A percentile compares a stretch with the other conserved stretches of the same genome.
Conservation (phyloP, 2,113 vertebrate genomes). For the Spermophilus dauricus region DNA sequence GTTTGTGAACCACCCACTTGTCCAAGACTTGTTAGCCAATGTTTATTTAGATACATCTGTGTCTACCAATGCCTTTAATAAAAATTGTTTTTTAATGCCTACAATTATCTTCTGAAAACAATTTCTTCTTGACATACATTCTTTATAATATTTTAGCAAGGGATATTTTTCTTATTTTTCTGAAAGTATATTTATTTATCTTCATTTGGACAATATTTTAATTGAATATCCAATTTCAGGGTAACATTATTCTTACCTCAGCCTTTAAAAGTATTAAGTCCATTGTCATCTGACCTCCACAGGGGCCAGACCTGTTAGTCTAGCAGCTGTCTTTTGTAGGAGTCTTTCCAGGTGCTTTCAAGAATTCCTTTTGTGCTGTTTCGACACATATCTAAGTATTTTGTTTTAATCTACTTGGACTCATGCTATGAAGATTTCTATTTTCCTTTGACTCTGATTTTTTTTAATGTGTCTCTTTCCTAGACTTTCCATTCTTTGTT, state of each 20-base stretch:
- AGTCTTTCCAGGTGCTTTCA: constrained; percentile 39
- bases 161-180: neutral
- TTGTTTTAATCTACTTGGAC: constrained; percentile 24
- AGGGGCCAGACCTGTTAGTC: neutral
- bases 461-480: no score
- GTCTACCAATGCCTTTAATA: neutral
- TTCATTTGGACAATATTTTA: constrained; percentile 14
- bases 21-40: neutral
- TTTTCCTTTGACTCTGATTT: constrained; percentile 5
- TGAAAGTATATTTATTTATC: neutral
- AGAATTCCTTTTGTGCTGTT: neutral
- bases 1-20: neutral
- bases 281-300: no score
- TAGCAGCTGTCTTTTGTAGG: neutral
- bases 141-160: constrained; percentile 5
- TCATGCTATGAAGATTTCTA: neutral
- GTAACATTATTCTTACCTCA: neutral
- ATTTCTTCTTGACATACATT: neutral
- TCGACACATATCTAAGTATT: neutral
- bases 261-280: constrained; percentile 27
- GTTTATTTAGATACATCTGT: neutral
- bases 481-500: neutral
- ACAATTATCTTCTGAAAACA: neutral
- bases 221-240: neutral
- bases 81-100: neutral